Conservation (phyloP, 2,888 invertebrate species). For the Bimastos eiseni region DNA sequence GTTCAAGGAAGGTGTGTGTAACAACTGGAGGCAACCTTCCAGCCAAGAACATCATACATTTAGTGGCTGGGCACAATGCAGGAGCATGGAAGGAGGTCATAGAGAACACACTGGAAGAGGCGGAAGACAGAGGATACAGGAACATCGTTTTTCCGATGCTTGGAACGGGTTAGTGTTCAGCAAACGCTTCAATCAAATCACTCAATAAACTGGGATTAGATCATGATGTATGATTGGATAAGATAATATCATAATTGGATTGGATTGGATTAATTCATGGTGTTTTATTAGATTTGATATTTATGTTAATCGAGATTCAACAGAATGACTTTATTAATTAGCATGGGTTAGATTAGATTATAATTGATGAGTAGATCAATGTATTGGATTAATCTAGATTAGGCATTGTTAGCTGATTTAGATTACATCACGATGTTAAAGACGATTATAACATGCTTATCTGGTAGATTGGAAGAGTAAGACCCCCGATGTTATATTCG, state of each 20-base stretch:
- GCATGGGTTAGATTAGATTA: too few species aligned
- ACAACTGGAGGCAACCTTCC: neutral
- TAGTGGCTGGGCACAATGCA: neutral
- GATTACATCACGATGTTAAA: neutral
- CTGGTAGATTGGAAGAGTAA: too few species aligned
- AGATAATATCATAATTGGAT: too few species aligned
- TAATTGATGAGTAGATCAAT: too few species aligned
- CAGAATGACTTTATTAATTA: too few species aligned
- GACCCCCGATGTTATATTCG: too few species aligned
- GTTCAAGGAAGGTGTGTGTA: neutral
- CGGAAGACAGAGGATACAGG: neutral
- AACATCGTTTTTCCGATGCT: neutral
- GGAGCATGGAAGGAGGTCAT: neutral
- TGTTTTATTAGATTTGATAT: neutral
- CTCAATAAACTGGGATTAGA: neutral
- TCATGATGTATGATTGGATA: neutral
- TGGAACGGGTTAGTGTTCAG: neutral
- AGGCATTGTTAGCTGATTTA: neutral
- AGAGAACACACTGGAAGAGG: neutral
- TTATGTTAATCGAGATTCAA: too few species aligned
- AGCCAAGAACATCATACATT: neutral
- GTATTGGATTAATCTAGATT: too few species aligned
- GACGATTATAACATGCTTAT: neutral
- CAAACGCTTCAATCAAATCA: neutral
- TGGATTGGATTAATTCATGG: neutral